A percentile compares a stretch with the other conserved stretches of the same genome.
Evolutionary conservation across 2,797 vertebrate genomes (phyloP).

Genomic region (Babyrousa celebensis): DNA sequence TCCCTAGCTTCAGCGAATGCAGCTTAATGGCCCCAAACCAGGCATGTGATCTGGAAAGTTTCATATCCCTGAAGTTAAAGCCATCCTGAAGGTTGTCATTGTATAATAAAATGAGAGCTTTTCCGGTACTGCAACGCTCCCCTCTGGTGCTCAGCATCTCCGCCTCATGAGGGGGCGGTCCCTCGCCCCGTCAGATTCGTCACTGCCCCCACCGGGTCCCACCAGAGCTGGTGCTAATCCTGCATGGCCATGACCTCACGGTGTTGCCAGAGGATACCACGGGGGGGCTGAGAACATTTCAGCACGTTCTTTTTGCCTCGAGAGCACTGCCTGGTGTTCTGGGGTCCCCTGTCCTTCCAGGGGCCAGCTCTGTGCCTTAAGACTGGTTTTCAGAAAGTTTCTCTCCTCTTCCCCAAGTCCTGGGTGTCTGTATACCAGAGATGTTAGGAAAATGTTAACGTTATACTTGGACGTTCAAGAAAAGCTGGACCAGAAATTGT

Average conservation of each 20-base stretch:
- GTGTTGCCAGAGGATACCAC: background rate
- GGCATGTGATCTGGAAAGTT: background rate
- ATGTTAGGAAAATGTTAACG: background rate
- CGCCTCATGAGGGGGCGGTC: fast-evolving
- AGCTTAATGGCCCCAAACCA: background rate
- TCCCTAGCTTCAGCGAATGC: background rate
- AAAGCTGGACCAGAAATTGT: background rate
- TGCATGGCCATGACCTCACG: background rate
- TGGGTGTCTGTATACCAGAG: background rate
- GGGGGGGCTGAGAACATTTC: background rate
- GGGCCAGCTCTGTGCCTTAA: background rate
- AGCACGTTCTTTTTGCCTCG: background rate
- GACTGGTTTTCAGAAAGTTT: background rate
- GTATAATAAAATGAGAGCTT: background rate
- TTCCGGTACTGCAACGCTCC: background rate
- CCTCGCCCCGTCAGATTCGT: background rate
- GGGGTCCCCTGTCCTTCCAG: background rate
- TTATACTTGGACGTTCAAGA: background rate
- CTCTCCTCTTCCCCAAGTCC: background rate
- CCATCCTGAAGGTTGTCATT: background rate
- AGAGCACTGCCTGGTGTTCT: background rate
- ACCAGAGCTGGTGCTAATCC: background rate
- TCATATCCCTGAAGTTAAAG: background rate
- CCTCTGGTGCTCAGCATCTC: background rate
- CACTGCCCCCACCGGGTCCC: background rate